A percentile compares a stretch with the other conserved stretches of the same genome.
Evolutionary conservation across 92 coral and sea anemone species (phyloP).

Genomic region (Heliopora coerulea): DNA sequence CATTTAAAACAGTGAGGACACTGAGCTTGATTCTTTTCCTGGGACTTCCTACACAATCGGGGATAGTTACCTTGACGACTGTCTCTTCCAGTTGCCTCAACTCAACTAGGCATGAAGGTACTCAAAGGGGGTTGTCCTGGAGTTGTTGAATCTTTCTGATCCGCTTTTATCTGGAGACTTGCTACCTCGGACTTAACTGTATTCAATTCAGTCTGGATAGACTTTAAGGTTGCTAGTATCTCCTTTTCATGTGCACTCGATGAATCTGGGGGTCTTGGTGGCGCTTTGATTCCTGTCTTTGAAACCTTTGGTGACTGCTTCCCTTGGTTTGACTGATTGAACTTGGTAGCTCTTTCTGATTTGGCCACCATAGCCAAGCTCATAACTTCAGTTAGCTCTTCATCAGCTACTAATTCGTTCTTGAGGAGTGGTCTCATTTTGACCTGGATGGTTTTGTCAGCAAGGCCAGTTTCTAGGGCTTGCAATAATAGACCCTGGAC

Average conservation of each 20-base stretch:
- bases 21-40: conserved; percentile 43
- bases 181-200: conserved; percentile 36
- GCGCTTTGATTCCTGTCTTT: neutral
- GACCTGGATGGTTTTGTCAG: conserved; percentile 30
- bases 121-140: no score
- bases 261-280: neutral
- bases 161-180: conserved; percentile 5
- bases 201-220: conserved; percentile 39
- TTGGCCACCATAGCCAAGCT: conserved; percentile 56
- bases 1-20: conserved; percentile 54
- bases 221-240: conserved; percentile 46
- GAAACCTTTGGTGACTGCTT: conserved; percentile 12
- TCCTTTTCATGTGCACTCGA: neutral
- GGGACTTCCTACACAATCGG: conserved; percentile 29
- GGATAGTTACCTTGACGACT: conserved; percentile 6
- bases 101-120: neutral
- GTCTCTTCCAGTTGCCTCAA: neutral
- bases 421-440: conserved; percentile 28
- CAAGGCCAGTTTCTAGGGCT: conserved; percentile 28
- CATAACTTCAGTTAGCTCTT: conserved; percentile 52
- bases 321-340: conserved; percentile 11
- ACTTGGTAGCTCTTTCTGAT: conserved; percentile 22
- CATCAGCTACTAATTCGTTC: conserved; percentile 11
- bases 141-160: conserved; percentile 17
- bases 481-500: conserved; percentile 29